These are phyloP conservation scores for Ceyx melanurus DNA, from an alignment of 2,113 vertebrate species.

Conservation along the genomic window DNA sequence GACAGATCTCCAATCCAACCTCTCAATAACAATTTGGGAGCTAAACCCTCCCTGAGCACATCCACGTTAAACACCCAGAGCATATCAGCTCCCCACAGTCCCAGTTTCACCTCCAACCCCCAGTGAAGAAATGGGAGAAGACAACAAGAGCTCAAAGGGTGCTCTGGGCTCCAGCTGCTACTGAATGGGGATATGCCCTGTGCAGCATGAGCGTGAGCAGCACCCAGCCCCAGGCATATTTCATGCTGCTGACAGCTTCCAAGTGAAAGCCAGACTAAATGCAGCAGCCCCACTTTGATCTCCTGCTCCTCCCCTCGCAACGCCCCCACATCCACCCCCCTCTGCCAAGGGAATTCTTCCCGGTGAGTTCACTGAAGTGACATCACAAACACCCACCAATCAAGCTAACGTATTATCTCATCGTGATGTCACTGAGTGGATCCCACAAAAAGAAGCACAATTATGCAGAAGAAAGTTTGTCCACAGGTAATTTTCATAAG, in stretches of 20 bases:
- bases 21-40: neutral
- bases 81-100: neutral
- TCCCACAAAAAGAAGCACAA: neutral
- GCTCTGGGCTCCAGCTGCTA: accelerated
- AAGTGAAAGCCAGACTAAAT: neutral
- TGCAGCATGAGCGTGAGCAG: accelerated
- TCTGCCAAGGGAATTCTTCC: neutral
- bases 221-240: accelerated
- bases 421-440: neutral
- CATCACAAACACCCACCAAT: accelerated
- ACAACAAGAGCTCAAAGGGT: neutral
- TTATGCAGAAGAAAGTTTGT: neutral
- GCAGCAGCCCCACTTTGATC: neutral
- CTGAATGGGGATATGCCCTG: accelerated
- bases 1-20: neutral
- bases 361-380: neutral
- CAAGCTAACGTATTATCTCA: neutral
- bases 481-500: neutral
- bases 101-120: neutral
- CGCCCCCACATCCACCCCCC: neutral
- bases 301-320: neutral
- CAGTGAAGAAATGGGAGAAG: neutral
- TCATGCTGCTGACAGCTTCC: neutral
- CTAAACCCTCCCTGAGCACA: neutral
- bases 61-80: neutral